Percentiles rank a stretch among this genome's conserved stretches.
Conservation (phyloP, 2,113 vertebrate species). For the Neogale vison region DNA sequence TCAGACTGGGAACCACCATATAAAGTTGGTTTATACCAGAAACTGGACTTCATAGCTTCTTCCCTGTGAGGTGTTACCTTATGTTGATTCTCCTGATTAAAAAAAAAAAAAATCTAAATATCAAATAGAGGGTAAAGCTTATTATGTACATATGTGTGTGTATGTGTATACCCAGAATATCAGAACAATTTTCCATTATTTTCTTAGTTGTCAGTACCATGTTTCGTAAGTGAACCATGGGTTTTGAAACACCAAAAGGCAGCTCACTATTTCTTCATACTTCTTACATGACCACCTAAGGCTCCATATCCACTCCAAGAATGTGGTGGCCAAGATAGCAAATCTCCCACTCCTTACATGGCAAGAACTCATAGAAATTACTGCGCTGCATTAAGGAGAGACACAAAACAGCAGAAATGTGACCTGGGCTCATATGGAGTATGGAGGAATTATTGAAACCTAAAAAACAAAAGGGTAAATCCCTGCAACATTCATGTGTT, state of each 20-base stretch:
- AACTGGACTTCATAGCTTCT: background rate
- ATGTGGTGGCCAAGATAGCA: background rate
- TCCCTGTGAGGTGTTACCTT: background rate
- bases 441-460: background rate
- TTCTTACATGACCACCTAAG: background rate
- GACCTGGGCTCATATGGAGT: background rate
- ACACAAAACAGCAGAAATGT: background rate
- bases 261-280: background rate
- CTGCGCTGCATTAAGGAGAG: background rate
- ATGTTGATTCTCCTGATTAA: background rate
- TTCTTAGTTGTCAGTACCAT: background rate
- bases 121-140: background rate
- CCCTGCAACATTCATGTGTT: background rate
- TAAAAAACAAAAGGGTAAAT: background rate
- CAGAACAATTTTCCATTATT: background rate
- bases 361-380: background rate
- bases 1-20: background rate
- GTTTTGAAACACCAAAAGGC: background rate
- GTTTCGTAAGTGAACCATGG: background rate
- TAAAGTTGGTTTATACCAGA: background rate
- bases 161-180: background rate
- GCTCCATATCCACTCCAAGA: background rate
- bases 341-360: background rate
- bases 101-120: background rate
- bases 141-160: background rate